Conservation (phyloP, 2,797 vertebrate species). For the Lacerta bilineata region DNA sequence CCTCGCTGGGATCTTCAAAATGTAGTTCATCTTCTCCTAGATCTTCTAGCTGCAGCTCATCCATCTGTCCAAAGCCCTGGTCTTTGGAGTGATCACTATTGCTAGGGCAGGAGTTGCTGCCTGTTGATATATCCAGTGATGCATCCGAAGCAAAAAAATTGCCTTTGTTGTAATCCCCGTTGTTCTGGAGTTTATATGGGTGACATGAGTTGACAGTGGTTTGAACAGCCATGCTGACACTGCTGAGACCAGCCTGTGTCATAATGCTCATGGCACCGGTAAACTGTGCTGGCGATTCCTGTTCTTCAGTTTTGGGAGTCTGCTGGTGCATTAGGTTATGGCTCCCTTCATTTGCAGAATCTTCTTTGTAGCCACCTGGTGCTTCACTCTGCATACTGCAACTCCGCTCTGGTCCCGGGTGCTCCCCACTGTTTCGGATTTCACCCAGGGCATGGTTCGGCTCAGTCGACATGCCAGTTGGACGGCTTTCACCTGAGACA, state of each 20-base stretch:
- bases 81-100: slow-evolving; percentile 80
- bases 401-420: slow-evolving; percentile 77
- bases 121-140: slow-evolving; percentile 73
- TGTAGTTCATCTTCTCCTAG: slow-evolving; percentile 86
- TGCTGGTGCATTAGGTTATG: slow-evolving; percentile 71
- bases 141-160: slow-evolving; percentile 74
- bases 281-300: slow-evolving; percentile 69
- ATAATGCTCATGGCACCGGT: background rate
- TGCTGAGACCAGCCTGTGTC: slow-evolving; percentile 71
- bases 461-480: slow-evolving; percentile 74
- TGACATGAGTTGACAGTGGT: slow-evolving; percentile 74
- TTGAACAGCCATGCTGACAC: slow-evolving; percentile 56
- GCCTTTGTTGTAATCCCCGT: slow-evolving; percentile 81
- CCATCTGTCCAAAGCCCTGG: slow-evolving; percentile 77
- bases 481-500: slow-evolving; percentile 62
- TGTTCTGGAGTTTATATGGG: slow-evolving; percentile 87
- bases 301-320: slow-evolving; percentile 87
- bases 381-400: slow-evolving; percentile 79
- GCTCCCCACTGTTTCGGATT: slow-evolving; percentile 64
- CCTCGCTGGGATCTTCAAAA: slow-evolving; percentile 89
- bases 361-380: slow-evolving; percentile 77
- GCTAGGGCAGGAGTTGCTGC: slow-evolving; percentile 81
- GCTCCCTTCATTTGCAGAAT: slow-evolving; percentile 63
- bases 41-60: slow-evolving; percentile 82
- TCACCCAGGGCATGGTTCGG: slow-evolving; percentile 74